A percentile compares a stretch with the other conserved stretches of the same genome.
Evolutionary conservation across 2,888 invertebrate species (phyloP).

Genomic region (Antheraea yamamai): DNA sequence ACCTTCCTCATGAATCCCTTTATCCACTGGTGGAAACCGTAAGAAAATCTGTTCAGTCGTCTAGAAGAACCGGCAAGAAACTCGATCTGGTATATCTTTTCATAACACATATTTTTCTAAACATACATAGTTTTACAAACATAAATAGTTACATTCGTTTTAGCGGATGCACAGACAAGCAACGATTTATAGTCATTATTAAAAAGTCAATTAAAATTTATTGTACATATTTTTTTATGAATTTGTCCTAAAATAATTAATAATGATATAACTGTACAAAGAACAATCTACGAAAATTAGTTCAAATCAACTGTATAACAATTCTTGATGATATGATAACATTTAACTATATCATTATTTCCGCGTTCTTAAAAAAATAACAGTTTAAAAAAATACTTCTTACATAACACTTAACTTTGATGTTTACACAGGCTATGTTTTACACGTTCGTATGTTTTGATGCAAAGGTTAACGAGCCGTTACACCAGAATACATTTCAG

Average conservation of each 20-base stretch:
- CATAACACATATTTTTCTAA: no score
- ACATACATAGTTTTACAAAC: no score
- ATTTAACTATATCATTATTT: neutral
- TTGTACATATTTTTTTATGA: no score
- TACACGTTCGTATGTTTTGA: constrained; percentile 22
- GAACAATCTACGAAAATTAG: neutral
- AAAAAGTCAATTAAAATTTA: no score
- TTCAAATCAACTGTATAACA: neutral
- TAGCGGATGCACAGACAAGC: no score
- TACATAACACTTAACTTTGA: neutral
- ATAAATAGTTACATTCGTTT: no score
- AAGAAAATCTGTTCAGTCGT: no score
- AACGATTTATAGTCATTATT: no score
- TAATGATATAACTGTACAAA: neutral
- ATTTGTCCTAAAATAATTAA: neutral
- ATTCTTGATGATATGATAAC: neutral
- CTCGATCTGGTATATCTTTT: no score
- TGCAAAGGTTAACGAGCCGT: constrained; percentile 38
- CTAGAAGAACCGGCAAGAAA: no score
- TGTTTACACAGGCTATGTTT: constrained; percentile 7
- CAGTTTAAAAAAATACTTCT: neutral
- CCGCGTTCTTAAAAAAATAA: neutral
- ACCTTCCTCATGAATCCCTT: no score
- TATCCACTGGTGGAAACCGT: no score
- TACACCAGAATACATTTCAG: constrained; percentile 33